These are phyloP conservation scores for Hippocampus zosterae DNA, from an alignment of 2,113 vertebrate genomes.

Conservation along the genomic window DNA sequence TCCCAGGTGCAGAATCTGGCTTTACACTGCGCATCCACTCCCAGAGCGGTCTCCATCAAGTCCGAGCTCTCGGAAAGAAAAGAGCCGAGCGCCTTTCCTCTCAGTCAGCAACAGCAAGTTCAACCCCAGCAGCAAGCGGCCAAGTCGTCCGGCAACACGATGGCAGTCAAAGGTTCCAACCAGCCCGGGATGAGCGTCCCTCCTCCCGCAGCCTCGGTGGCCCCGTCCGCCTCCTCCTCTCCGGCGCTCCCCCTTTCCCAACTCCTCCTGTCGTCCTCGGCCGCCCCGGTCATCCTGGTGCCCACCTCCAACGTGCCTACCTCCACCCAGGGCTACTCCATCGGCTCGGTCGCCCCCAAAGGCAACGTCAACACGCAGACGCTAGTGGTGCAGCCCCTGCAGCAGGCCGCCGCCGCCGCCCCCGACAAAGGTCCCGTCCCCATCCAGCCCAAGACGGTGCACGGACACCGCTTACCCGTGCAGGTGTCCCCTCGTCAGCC, in stretches of 20 bases:
- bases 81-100: slow-evolving; percentile 76
- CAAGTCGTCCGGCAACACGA: slow-evolving; percentile 46
- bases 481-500: slow-evolving; percentile 72
- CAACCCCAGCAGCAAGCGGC: slow-evolving; percentile 73
- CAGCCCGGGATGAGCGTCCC: slow-evolving; percentile 50
- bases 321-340: slow-evolving; percentile 73
- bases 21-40: slow-evolving; percentile 65
- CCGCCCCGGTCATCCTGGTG: slow-evolving; percentile 71
- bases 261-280: slow-evolving; percentile 84
- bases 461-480: slow-evolving; percentile 67
- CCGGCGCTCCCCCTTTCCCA: slow-evolving; percentile 78
- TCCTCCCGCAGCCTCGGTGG: slow-evolving; percentile 48
- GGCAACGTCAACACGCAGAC: slow-evolving; percentile 81
- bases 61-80: slow-evolving; percentile 73
- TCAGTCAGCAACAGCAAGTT: slow-evolving; percentile 80
- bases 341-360: slow-evolving; percentile 81
- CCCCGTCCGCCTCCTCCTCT: slow-evolving; percentile 68
- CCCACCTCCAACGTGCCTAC: slow-evolving; percentile 71
- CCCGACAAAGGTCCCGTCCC: slow-evolving; percentile 79
- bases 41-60: slow-evolving; percentile 63
- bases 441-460: slow-evolving; percentile 84
- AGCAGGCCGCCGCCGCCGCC: slow-evolving; percentile 67
- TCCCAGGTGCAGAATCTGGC: slow-evolving; percentile 73
- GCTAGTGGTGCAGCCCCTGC: slow-evolving; percentile 90
- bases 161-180: slow-evolving; percentile 60